Evolutionary conservation across 1,140 invertebrate genomes (phyloP).

Genomic region (Dicyema japonicum): DNA sequence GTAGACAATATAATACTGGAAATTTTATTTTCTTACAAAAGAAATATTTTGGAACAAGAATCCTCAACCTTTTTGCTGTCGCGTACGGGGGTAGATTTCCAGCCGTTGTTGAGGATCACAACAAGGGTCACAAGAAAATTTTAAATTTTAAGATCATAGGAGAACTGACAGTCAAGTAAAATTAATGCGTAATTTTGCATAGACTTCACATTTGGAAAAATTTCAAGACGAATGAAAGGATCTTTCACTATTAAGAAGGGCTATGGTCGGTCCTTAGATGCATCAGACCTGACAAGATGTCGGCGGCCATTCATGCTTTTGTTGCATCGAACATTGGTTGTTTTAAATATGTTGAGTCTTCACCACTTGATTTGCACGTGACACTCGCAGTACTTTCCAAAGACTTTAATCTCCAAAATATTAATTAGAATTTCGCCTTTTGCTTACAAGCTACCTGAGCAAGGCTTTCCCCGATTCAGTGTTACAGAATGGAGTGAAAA

Average conservation of each 20-base stretch:
- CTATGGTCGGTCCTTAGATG: conserved; percentile 44
- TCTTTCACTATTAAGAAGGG: conserved; percentile 33
- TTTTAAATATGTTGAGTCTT: conserved; percentile 51
- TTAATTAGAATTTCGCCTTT: conserved; percentile 19
- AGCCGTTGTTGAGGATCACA: conserved; percentile 24
- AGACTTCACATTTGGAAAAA: conserved; percentile 27
- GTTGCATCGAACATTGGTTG: conserved; percentile 41
- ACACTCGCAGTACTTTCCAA: conserved; percentile 29
- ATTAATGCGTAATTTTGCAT: conserved; percentile 25
- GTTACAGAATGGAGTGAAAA: conserved; percentile 55
- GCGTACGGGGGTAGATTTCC: conserved; percentile 42
- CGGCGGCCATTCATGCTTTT: conserved; percentile 42
- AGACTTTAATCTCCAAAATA: conserved; percentile 18
- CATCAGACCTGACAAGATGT: conserved; percentile 45
- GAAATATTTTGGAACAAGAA: conserved; percentile 77
- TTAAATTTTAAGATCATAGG: conserved; percentile 29
- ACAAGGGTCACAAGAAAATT: conserved; percentile 21
- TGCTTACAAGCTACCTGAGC: conserved; percentile 37
- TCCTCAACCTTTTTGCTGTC: conserved; percentile 64
- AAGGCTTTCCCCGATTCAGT: conserved; percentile 56
- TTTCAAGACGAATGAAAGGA: conserved; percentile 34
- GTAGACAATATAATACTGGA: conserved; percentile 55
- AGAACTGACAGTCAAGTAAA: conserved; percentile 22
- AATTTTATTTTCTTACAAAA: conserved; percentile 36
- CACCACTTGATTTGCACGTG: conserved; percentile 43